These are phyloP conservation scores for Caradrina kadenii DNA, from an alignment of 2,888 invertebrate genomes.

Conservation along the genomic window DNA sequence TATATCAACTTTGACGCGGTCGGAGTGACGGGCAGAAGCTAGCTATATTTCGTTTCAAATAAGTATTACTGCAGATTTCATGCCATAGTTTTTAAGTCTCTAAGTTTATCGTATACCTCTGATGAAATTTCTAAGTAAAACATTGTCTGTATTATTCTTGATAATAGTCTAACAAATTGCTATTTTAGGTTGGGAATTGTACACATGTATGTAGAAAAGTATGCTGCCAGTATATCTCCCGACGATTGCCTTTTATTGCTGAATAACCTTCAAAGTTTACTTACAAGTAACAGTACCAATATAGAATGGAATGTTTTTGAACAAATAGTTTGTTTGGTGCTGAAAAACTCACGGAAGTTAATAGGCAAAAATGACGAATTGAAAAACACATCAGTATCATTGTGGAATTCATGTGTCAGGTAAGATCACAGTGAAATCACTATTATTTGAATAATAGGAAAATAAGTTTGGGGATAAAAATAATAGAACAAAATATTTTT, in stretches of 20 bases:
- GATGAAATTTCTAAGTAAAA: neutral
- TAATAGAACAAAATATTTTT: slow-evolving; percentile 38
- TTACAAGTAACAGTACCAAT: slow-evolving; percentile 69
- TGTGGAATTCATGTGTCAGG: slow-evolving; percentile 87
- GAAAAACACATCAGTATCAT: slow-evolving; percentile 63
- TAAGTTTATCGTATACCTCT: neutral
- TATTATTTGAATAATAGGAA: neutral
- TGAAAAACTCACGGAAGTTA: slow-evolving; percentile 63
- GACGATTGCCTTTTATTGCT: slow-evolving; percentile 74
- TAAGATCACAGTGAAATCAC: slow-evolving; percentile 55
- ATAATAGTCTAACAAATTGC: slow-evolving; percentile 9
- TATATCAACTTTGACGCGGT: too few species aligned
- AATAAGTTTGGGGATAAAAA: neutral
- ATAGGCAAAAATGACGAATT: slow-evolving; percentile 62
- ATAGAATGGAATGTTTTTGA: slow-evolving; percentile 75
- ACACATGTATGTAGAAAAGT: slow-evolving; percentile 76
- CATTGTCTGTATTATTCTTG: neutral
- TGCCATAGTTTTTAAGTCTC: neutral
- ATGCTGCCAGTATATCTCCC: slow-evolving; percentile 67
- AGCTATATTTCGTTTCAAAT: neutral
- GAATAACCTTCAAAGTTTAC: slow-evolving; percentile 71
- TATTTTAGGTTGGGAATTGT: slow-evolving; percentile 81
- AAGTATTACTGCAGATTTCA: too few species aligned
- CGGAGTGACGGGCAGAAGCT: too few species aligned
- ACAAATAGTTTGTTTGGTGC: slow-evolving; percentile 69